Evolutionary conservation across 2,113 vertebrate species (phyloP), one percentile per base, ranked within the genome.

Genomic region (Rhizomys pruinosus): DNA sequence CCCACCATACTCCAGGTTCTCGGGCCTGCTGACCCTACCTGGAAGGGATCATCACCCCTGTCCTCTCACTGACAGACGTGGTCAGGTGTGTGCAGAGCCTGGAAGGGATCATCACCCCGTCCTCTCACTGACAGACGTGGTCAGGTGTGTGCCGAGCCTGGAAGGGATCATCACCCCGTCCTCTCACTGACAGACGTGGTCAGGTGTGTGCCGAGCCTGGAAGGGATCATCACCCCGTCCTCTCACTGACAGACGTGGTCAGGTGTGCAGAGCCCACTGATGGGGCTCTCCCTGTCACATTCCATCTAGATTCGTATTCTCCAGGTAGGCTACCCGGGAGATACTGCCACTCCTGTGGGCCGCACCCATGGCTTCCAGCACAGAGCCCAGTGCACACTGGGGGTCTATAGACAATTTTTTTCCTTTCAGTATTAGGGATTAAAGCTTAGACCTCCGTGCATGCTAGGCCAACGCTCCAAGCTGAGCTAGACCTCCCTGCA

Each of bases 301-400:
- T 37, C 59, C 55, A 55, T 61, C 25, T 37, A 85, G 47, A 12
- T 6, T 42, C 15, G 2, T 1, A 15, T 61, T 63, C 13, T 42
- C 78, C 61, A 55, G 55, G 17, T 52, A 11, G 47, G 61, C 12
- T 44, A 27, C 76, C 8, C 2, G 20, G 52, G 23, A 22, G n/a
- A 4, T 11, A 61, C 55, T 4, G 7, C 32, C 23, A 15, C n/a
- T 0, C 25, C 47, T 1, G 20, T 16, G 47, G 1, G 4, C 79
- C 44, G n/a, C 47, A 3, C 11, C 25, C n/a, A 11, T 3, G 20
- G 89, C 44, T 39, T 32, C 59, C 37, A 15, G 81, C 71, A 42
- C 16, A n/a, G 82, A 47, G 87, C 90, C 80, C 15, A 0, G 79
- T 5, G 0, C 57, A 27, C 16, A 71, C 57, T n/a, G 7, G 64